Evolutionary conservation across 2,888 invertebrate species (phyloP).

Genomic region (Ariolimax columbianus): DNA sequence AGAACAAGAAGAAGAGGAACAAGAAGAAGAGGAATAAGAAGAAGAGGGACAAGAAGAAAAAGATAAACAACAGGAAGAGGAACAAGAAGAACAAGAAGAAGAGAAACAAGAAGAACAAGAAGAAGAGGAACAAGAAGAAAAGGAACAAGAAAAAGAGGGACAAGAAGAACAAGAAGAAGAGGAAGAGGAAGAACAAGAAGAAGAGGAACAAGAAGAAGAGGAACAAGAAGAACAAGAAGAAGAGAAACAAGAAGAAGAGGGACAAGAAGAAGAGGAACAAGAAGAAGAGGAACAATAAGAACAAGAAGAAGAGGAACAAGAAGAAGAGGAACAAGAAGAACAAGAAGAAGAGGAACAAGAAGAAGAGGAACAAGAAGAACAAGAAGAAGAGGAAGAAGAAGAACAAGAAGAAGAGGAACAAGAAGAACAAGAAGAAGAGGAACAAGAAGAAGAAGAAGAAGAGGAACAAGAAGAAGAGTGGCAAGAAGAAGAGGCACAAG

Average conservation of each 20-base stretch:
- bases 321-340: neutral
- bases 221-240: neutral
- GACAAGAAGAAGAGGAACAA: no score
- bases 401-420: neutral
- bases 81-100: slow-evolving; percentile 25
- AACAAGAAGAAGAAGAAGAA: slow-evolving; percentile 9
- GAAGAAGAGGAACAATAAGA: no score
- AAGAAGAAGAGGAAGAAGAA: neutral
- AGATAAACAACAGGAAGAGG: neutral
- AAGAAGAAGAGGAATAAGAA: no score
- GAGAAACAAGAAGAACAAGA: no score
- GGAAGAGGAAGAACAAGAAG: neutral
- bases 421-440: neutral
- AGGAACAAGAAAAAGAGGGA: no score
- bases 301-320: neutral
- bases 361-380: neutral
- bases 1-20: no score
- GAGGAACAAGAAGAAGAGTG: neutral
- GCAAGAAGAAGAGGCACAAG: neutral
- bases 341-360: neutral
- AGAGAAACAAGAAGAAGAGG: no score
- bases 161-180: no score
- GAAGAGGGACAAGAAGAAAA: no score
- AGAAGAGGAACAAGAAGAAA: neutral
- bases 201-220: neutral